Percentiles rank a stretch among this genome's conserved stretches.
Evolutionary conservation across 23 tunicate species (phyloP).

Genomic region (Trididemnum nubilum): DNA sequence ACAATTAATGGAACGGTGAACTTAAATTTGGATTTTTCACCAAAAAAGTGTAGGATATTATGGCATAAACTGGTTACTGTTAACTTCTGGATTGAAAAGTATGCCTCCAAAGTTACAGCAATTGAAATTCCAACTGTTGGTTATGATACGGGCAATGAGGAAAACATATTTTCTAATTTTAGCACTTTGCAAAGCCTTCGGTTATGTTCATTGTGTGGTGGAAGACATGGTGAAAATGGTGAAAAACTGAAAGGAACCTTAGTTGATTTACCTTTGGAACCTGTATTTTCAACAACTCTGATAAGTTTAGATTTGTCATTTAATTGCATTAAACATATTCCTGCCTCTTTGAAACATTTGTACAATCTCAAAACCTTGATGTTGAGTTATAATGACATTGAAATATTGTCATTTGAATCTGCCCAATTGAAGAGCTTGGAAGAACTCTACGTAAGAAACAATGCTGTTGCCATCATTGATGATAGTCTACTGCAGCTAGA

Average conservation of each 20-base stretch:
- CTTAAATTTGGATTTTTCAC: background rate
- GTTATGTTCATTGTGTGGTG: background rate
- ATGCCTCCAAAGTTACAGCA: background rate
- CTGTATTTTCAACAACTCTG: background rate
- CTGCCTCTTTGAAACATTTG: background rate
- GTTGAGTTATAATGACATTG: conserved; percentile 6
- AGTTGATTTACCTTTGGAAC: background rate
- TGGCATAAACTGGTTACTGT: background rate
- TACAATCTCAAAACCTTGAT: background rate
- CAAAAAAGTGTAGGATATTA: background rate
- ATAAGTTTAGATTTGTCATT: conserved; percentile 3
- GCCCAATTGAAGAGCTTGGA: background rate
- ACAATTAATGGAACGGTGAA: background rate
- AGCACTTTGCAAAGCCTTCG: background rate
- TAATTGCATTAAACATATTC: background rate
- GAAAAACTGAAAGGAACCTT: background rate
- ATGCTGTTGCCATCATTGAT: background rate
- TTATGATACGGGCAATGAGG: background rate
- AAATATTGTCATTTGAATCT: background rate
- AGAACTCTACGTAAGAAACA: background rate
- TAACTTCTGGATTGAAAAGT: background rate
- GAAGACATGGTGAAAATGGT: conserved; percentile 7
- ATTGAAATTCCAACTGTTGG: conserved; percentile 2
- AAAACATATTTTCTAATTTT: background rate
- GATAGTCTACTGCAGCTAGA: background rate